A percentile compares a stretch with the other conserved stretches of the same genome.
phyloP scores from a whole-genome alignment of 2,797 vertebrate genomes.

The Siniperca scherzeri region DNA sequence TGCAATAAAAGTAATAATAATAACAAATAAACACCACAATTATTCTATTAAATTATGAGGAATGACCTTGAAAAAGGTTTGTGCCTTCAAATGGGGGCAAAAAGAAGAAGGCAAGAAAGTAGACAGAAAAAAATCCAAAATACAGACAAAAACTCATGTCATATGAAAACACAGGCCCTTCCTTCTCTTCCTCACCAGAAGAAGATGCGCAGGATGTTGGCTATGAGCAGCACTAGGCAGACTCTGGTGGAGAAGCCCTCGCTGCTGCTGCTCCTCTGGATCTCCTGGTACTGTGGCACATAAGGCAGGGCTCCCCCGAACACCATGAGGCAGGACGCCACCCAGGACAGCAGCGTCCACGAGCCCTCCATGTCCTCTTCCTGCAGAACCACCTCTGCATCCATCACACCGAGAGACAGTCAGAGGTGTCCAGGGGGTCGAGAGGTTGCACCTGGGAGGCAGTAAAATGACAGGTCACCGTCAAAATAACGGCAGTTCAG shows the following conservation, averaged over 20 bases:
- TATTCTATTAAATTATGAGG: not conserved
- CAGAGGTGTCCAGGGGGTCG: not conserved
- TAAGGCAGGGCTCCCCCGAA: conserved; percentile 88
- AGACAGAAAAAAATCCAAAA: not conserved
- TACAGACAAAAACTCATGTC: not conserved
- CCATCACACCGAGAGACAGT: conserved; percentile 68
- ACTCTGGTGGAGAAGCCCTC: conserved; percentile 90
- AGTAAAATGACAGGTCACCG: not conserved
- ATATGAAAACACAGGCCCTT: not conserved
- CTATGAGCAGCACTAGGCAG: conserved; percentile 88
- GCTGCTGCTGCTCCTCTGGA: conserved; percentile 82
- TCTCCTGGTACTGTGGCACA: conserved; percentile 89
- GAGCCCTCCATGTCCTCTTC: conserved; percentile 75
- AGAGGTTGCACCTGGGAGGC: conserved; percentile 5
- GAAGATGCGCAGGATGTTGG: conserved; percentile 89
- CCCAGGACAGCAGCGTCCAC: conserved; percentile 83
- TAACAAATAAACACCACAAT: not conserved
- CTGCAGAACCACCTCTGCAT: conserved; percentile 70
- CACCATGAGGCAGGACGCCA: conserved; percentile 87
- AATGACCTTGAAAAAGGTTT: conserved; percentile 3
- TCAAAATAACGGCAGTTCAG: not conserved
- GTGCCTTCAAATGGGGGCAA: not conserved
- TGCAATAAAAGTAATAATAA: not conserved
- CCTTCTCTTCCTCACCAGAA: conserved; percentile 85
- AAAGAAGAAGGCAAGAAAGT: not conserved